Percentiles rank a stretch among this genome's conserved stretches.
These are phyloP conservation scores for Hipparchia sbordonii DNA, from an alignment of 2,888 invertebrate genomes.

Conservation along the genomic window DNA sequence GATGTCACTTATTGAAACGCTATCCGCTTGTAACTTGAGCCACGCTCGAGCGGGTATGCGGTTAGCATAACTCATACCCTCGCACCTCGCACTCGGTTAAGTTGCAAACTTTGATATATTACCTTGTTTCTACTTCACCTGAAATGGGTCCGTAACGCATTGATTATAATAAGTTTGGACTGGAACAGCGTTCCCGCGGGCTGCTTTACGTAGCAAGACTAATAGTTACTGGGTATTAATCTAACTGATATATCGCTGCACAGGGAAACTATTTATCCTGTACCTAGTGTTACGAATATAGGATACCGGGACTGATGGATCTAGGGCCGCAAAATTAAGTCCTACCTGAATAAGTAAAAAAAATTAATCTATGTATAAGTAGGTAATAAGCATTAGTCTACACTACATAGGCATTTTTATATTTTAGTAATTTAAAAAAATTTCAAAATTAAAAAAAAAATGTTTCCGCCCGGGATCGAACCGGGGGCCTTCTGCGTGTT, in stretches of 20 bases:
- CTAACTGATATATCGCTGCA: conserved; percentile 31
- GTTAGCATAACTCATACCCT: conserved; percentile 75
- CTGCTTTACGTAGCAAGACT: conserved; percentile 25
- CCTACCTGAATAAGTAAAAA: too few species aligned
- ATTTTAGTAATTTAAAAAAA: too few species aligned
- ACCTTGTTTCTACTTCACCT: conserved; percentile 61
- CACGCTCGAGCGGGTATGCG: conserved; percentile 57
- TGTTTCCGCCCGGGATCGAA: conserved; percentile 95
- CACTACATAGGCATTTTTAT: too few species aligned
- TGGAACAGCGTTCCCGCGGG: conserved; percentile 40
- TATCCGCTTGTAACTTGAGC: conserved; percentile 33
- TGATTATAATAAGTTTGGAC: conserved; percentile 50
- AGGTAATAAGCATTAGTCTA: too few species aligned
- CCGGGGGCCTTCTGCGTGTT: conserved; percentile 96
- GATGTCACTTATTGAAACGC: conserved; percentile 25
- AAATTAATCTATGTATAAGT: too few species aligned
- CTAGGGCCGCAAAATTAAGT: too few species aligned
- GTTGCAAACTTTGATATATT: conserved; percentile 78
- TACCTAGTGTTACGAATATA: not conserved
- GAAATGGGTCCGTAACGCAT: conserved; percentile 52
- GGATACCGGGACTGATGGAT: too few species aligned
- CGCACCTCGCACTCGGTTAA: conserved; percentile 73
- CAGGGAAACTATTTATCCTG: conserved; percentile 1
- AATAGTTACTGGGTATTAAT: conserved; percentile 39
- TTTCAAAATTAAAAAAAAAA: too few species aligned